Base-by-base conservation (phyloP, 1,140 invertebrate genomes). In the Eueides isabella region DNA sequence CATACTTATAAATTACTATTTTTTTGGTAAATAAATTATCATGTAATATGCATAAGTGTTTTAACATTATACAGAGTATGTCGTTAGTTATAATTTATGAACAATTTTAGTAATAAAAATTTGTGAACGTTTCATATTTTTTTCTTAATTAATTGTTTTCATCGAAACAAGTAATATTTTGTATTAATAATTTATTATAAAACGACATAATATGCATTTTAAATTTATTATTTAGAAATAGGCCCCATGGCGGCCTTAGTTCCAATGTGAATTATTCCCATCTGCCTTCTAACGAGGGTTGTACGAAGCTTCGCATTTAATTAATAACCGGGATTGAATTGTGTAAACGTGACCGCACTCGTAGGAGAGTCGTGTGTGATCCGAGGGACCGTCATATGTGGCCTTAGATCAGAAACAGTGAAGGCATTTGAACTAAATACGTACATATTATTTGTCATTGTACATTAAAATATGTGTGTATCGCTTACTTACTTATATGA, bases 271-370 rank as follows among this genome's bases (percentile, higher is more conserved):
- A 48, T 19, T 11, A 48, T 9, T 9, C 19, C 2, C 48, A 55
- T 55, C 9, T 55, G 48, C 12, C 48, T 55, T 55, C 48, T 4
- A 55, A 0, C 23, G 26, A 55, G 19, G 48, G 7, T 19, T 2
- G 6, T 48, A 44, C n/a, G 19, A 19, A 48, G 41, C 41, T 48
- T 23, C 41, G 41, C 7, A 0, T 48, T 48, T 48, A 48, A 48
- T 48, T 48, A 48, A 48, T 48, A 48, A 48, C 41, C 16, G n/a
- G 41, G n/a, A 48, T 48, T 48, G 41, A 48, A 23, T 48, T 23
- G n/a, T 19, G 41, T 19, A 48, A 48, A 48, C 41, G 41, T 48
- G 41, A 48, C 41, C 41, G n/a, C n/a, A 48, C 41, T 48, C n/a
- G 41, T 44, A 44, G n/a, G 41, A n/a, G 41, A 44, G n/a, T 19